Conservation (phyloP, 2,113 vertebrate genomes). For the Neoarius graeffei region DNA sequence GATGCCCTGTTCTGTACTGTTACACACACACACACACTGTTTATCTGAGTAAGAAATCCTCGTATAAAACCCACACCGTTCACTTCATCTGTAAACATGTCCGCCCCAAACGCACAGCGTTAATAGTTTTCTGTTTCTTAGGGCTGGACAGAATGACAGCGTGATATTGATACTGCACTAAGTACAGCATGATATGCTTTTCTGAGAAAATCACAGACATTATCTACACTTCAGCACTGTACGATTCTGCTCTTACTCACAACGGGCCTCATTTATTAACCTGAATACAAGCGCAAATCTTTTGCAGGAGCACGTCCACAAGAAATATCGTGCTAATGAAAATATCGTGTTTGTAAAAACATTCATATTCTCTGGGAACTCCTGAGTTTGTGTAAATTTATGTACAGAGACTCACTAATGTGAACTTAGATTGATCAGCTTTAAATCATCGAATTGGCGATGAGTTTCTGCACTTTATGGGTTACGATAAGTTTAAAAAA, state of each 20-base stretch:
- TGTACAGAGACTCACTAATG: not conserved
- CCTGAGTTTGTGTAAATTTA: not conserved
- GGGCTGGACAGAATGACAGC: not conserved
- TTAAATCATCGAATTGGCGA: not conserved
- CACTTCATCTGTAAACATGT: not conserved
- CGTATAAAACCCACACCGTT: not conserved
- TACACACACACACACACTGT: slow-evolving; percentile 15
- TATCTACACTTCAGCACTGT: not conserved
- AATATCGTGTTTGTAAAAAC: not conserved
- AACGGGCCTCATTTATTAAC: not conserved
- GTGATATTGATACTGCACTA: not conserved
- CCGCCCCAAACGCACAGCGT: not conserved
- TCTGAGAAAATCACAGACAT: not conserved
- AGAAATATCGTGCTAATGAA: not conserved
- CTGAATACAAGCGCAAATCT: not conserved
- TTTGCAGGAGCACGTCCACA: not conserved
- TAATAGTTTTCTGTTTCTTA: not conserved
- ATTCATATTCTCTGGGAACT: not conserved
- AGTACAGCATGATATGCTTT: not conserved
- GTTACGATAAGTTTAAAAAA: not conserved
- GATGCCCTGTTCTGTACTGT: slow-evolving; percentile 18
- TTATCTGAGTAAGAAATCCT: not conserved
- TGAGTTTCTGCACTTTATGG: not conserved
- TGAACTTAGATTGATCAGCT: not conserved
- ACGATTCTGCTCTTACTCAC: not conserved